Conservation (phyloP, 2,113 vertebrate genomes). For the Pelusios castaneus region DNA sequence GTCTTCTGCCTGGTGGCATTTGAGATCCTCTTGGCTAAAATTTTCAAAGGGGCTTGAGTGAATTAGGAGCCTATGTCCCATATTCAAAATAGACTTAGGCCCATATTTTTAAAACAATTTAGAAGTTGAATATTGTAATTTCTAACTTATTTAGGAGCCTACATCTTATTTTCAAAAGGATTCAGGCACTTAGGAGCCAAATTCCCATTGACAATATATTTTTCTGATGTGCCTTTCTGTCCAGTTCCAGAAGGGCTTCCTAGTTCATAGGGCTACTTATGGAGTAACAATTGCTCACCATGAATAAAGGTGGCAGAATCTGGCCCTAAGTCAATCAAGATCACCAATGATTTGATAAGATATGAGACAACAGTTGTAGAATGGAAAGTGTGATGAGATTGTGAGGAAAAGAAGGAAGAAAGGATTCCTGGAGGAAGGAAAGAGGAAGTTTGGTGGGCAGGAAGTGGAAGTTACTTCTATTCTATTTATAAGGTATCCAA, state of each 20-base stretch:
- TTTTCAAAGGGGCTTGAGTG: constrained; percentile 60
- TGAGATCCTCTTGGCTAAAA: constrained; percentile 7
- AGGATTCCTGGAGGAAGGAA: not conserved
- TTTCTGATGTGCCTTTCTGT: too few relatives aligned
- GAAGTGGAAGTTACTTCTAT: not conserved
- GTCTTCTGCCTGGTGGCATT: constrained; percentile 21
- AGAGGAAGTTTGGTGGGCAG: not conserved
- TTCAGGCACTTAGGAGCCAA: constrained; percentile 57
- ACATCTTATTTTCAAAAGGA: constrained; percentile 51
- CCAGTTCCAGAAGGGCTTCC: too few relatives aligned
- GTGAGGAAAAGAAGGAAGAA: not conserved
- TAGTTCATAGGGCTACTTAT: not conserved
- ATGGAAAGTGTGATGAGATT: not conserved
- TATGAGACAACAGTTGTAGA: not conserved
- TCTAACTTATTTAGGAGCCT: constrained; percentile 58
- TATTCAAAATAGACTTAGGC: not conserved
- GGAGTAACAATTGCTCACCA: not conserved
- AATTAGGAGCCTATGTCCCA: constrained; percentile 37
- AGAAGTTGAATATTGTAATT: not conserved
- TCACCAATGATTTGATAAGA: not conserved
- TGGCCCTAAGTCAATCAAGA: accelerated
- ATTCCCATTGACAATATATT: not conserved
- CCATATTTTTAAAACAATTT: not conserved
- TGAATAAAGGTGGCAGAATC: not conserved
- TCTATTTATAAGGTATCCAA: constrained; percentile 6